Conservation (phyloP, 2,888 invertebrate species). For the Mimas tiliae region DNA sequence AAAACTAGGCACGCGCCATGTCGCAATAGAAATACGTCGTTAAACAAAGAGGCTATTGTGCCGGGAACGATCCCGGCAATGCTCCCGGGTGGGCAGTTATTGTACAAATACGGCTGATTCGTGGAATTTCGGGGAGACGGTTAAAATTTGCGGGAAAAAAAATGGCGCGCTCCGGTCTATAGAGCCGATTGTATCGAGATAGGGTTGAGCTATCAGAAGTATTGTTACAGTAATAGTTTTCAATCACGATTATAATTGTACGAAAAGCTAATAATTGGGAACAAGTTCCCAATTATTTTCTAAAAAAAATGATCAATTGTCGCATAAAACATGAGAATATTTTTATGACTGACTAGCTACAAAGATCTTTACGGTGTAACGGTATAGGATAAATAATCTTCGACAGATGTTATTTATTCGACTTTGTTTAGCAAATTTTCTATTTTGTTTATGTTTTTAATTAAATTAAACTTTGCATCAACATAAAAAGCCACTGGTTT, state of each 20-base stretch:
- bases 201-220: constrained; percentile 56
- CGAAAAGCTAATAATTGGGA: neutral
- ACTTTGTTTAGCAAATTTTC: too few species aligned
- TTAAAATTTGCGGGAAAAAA: constrained; percentile 81
- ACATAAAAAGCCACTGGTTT: too few species aligned
- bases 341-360: too few species aligned
- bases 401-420: too few species aligned
- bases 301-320: too few species aligned
- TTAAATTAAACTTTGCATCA: too few species aligned
- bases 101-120: constrained; percentile 77
- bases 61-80: constrained; percentile 54
- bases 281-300: neutral
- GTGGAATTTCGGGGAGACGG: constrained; percentile 64
- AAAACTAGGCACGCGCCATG: constrained; percentile 68
- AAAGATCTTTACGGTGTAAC: too few species aligned
- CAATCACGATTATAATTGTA: neutral
- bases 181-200: constrained; percentile 55
- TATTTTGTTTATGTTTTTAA: too few species aligned
- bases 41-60: constrained; percentile 78
- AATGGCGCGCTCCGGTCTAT: constrained; percentile 55
- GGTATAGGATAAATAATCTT: too few species aligned
- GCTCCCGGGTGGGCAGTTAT: constrained; percentile 71
- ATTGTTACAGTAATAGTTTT: neutral
- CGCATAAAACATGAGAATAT: too few species aligned
- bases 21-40: constrained; percentile 75